Base-by-base conservation (phyloP, 2,797 vertebrate species). In the Falco peregrinus region DNA sequence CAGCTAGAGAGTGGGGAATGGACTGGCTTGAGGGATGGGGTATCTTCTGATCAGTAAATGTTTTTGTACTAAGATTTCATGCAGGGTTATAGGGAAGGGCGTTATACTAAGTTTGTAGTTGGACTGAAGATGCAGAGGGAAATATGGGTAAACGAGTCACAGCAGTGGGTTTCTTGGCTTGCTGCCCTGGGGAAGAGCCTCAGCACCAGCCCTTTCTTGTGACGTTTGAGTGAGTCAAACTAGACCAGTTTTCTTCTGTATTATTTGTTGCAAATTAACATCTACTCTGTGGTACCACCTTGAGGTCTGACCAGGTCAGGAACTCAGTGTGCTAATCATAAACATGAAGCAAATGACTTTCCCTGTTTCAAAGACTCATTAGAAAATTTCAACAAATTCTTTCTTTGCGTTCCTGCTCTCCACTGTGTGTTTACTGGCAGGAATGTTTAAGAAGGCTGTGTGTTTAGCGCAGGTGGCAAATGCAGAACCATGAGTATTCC, bases 251-350 rank as follows among this genome's bases (percentile, higher is more conserved):
- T 87, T 86, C 39, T 96, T 64, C 53, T 43, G 47, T 78, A 45
- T 75, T 91, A 79, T 93, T 94, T 94, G 63, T 90, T 95, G 89
- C 76, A 89, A 94, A 91, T 95, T 87, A 96, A 65, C 69, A 73
- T 95, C 88, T 73, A 70, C 41, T 91, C 78, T 93, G 84, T 91
- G 84, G 87, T 94, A 95, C 76, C 91, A 92, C 82, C 73, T 95
- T 77, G 94, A 94, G 87, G 89, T 96, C 95, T 95, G 91, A 92
- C 81, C 60, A 81, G 96, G 91, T 94, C 96, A 96, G 90, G 93
- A 95, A 78, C 91, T 86, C 37, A 35, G 63, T 47, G 89, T 81
- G 70, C 82, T 93, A 81, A 71, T 87, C 76, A 43, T 91, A 96
- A 94, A 94, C 89, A 95, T 45, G 65, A 86, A 91, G 43, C 29